Conservation (phyloP, 1,140 invertebrate species). For the Eubasilissa regina region DNA sequence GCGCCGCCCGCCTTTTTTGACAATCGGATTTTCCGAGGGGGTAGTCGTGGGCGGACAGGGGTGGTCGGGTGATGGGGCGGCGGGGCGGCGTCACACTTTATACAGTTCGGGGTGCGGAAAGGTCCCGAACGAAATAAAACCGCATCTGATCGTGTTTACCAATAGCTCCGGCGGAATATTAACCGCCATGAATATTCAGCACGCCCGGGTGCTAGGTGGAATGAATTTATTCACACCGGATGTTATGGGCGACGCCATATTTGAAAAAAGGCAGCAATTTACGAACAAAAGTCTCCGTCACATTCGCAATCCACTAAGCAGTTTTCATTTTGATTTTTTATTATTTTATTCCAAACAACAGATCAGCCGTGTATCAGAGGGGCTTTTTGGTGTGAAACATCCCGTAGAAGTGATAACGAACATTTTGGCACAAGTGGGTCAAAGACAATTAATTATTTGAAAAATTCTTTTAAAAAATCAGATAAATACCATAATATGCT, state of each 20-base stretch:
- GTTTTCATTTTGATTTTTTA: no score
- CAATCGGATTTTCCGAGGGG: not conserved
- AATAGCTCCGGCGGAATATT: constrained; percentile 39
- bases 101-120: constrained; percentile 15
- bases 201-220: not conserved
- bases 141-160: constrained; percentile 40
- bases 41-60: not conserved
- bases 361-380: no score
- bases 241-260: constrained; percentile 27
- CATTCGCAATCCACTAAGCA: no score
- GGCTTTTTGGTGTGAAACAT: no score
- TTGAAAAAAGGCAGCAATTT: not conserved
- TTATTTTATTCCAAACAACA: no score
- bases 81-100: constrained; percentile 9
- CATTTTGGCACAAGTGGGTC: no score
- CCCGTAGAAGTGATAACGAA: no score
- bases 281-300: no score
- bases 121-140: constrained; percentile 36
- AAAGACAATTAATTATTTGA: no score
- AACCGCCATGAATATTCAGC: constrained; percentile 36
- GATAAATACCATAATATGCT: no score
- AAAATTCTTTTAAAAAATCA: no score
- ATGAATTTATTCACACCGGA: constrained; percentile 35
- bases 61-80: not conserved
- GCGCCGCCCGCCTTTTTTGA: constrained; percentile 2